Evolutionary conservation across 2,113 vertebrate species (phyloP), one percentile per base, ranked within the genome.

Genomic region (Cichladusa arquata): DNA sequence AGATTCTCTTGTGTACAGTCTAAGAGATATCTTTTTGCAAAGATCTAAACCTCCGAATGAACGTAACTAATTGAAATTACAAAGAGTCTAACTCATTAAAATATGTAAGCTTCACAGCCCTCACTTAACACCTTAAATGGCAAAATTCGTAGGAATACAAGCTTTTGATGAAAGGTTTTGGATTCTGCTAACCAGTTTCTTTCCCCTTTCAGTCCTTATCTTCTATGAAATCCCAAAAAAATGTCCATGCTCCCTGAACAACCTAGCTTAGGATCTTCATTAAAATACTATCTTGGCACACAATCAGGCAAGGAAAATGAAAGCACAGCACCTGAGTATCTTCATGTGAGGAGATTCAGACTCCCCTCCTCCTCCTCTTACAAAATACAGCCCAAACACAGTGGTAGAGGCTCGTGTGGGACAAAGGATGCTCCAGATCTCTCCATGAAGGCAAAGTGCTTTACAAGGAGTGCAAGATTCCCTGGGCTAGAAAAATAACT

Each of bases 391-490:
- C 1, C 0, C 15, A 54, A 6, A 42, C 16, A 24, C 3, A 48
- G 5, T 0, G 3, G 45, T 0, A 38, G 9, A 72, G 28, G 34
- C 5, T 64, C 29, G 3, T 14, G 31, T 24, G n/a, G 24, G 29
- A 58, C 45, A 47, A 64, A 83, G 28, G 31, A 33, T 50, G 22
- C 9, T 77, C 34, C 24, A 40, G 12, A 31, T 54, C 14, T 61
- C 60, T 70, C 8, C 7, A 33, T n/a, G 70, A 78, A 48, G 31
- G 18, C 31, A 69, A 3, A 40, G 28, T 26, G 19, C 22, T 45
- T 81, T 48, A 44, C 11, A 64, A n/a, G 74, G 60, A 73, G 33
- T 48, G 19, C 31, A 74, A 34, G 40, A 50, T 64, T 60, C 6
- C 3, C 20, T 56, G 16, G 19, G 19, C 19, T 58, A 80, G 53